These are phyloP conservation scores for Xylophagus ater DNA, from an alignment of 2,888 invertebrate species.

Conservation along the genomic window DNA sequence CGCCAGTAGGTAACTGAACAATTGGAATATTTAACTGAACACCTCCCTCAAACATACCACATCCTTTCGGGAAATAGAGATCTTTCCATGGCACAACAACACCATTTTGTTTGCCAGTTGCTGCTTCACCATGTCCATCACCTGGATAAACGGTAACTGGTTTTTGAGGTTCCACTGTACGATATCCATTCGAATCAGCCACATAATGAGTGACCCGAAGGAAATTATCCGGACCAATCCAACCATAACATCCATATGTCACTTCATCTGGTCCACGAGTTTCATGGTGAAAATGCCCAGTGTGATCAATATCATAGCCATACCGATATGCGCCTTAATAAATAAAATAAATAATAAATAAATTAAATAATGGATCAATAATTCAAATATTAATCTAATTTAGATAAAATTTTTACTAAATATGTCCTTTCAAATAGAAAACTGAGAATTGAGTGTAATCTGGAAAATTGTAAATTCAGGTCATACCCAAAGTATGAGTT, in stretches of 20 bases:
- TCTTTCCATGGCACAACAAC: slow-evolving; percentile 53
- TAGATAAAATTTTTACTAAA: too few relatives aligned
- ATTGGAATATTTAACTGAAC: slow-evolving; percentile 29
- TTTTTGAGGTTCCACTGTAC: slow-evolving; percentile 57
- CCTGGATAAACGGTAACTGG: slow-evolving; percentile 49
- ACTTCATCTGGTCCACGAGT: slow-evolving; percentile 63
- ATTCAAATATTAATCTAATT: neutral
- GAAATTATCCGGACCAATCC: slow-evolving; percentile 55
- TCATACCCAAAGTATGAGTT: neutral
- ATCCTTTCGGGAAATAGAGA: slow-evolving; percentile 61
- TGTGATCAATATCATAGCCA: slow-evolving; percentile 64
- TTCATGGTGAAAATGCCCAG: slow-evolving; percentile 70
- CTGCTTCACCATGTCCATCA: neutral
- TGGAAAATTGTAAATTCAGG: neutral
- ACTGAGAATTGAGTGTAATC: neutral
- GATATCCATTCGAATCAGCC: slow-evolving; percentile 66
- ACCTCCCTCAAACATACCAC: slow-evolving; percentile 45
- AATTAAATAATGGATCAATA: neutral
- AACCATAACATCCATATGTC: slow-evolving; percentile 71
- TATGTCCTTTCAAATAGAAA: neutral
- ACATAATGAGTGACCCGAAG: slow-evolving; percentile 63
- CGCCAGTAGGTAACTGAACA: slow-evolving; percentile 32
- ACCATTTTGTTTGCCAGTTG: slow-evolving; percentile 43
- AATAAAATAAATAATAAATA: neutral
- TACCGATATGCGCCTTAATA: slow-evolving; percentile 57